phyloP scores from a whole-genome alignment of 2,888 invertebrate genomes.

The Euplexia lucipara region DNA sequence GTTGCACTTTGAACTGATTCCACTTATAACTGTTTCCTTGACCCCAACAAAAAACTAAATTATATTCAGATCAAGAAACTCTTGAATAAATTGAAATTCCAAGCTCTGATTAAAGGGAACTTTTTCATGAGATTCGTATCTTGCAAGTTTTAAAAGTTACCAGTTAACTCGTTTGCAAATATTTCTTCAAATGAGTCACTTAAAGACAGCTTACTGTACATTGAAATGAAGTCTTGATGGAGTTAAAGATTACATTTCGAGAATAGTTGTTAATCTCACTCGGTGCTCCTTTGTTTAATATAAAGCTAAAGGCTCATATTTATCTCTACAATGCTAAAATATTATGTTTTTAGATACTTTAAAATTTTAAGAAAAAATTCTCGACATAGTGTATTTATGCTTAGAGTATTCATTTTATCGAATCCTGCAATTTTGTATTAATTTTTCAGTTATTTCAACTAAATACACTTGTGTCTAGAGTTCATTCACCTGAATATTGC shows the following conservation, averaged over 20 bases:
- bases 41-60: slow-evolving; percentile 15
- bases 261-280: slow-evolving; percentile 8
- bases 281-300: slow-evolving; percentile 7
- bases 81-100: slow-evolving; percentile 40
- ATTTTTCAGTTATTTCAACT: too few species aligned
- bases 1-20: slow-evolving; percentile 5
- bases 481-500: too few species aligned
- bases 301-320: not conserved
- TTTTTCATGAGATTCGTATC: slow-evolving; percentile 41
- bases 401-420: too few species aligned
- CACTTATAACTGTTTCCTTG: slow-evolving; percentile 5
- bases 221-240: slow-evolving; percentile 36
- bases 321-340: not conserved
- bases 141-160: slow-evolving; percentile 34
- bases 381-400: too few species aligned
- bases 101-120: slow-evolving; percentile 41
- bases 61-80: slow-evolving; percentile 18
- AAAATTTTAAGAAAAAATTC: too few species aligned
- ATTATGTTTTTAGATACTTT: too few species aligned
- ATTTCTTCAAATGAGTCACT: slow-evolving; percentile 35
- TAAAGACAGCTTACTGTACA: slow-evolving; percentile 37
- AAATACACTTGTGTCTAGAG: too few species aligned
- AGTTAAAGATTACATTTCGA: slow-evolving; percentile 14
- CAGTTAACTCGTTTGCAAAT: slow-evolving; percentile 46
- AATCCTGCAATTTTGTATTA: too few species aligned